phyloP scores from a whole-genome alignment of 64 coral and sea anemone species.

The Cladopsammia gracilis region DNA sequence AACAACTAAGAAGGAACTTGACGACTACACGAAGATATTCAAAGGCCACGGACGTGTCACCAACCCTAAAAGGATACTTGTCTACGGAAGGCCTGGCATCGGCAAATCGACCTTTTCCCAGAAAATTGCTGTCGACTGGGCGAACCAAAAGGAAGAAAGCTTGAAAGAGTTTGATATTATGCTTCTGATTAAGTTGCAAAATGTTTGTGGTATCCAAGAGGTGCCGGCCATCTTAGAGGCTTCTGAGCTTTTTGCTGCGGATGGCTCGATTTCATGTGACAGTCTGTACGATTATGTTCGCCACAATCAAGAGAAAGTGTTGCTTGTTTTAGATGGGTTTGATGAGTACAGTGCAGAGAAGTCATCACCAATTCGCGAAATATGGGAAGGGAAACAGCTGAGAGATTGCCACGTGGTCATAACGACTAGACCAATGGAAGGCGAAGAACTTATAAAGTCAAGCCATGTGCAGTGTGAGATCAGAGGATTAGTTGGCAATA shows the following conservation, averaged over 20 bases:
- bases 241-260: conserved; percentile 30
- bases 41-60: conserved; percentile 3
- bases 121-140: conserved; percentile 63
- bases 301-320: conserved; percentile 22
- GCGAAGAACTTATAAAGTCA: not conserved
- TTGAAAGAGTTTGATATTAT: conserved; percentile 38
- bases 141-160: conserved; percentile 1
- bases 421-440: conserved; percentile 24
- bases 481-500: not conserved
- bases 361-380: not conserved
- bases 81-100: conserved; percentile 52
- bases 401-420: conserved; percentile 26
- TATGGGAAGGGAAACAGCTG: conserved; percentile 7
- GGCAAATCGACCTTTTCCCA: conserved; percentile 57
- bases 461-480: conserved; percentile 15
- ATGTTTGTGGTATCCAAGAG: not conserved
- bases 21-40: conserved; percentile 46
- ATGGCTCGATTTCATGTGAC: not conserved
- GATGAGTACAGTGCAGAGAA: conserved; percentile 18
- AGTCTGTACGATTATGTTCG: conserved; percentile 10
- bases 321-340: conserved; percentile 33
- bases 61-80: conserved; percentile 18
- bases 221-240: not conserved
- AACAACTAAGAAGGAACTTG: not conserved
- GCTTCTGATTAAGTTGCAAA: conserved; percentile 27